phyloP scores from a whole-genome alignment of 2,888 invertebrate species.

The Agrochola macilenta region DNA sequence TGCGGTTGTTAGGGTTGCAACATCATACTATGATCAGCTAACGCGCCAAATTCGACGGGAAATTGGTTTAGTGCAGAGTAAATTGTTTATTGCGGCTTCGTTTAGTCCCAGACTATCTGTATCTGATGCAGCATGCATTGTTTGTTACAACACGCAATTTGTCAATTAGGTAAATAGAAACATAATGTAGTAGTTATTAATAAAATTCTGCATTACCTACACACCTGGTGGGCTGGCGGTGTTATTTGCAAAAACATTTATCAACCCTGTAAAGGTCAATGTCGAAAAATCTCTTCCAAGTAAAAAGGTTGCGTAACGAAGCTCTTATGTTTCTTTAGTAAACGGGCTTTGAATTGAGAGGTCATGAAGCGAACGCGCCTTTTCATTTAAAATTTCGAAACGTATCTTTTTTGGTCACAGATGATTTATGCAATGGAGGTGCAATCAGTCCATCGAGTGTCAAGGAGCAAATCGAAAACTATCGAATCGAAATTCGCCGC shows the following conservation, averaged over 20 bases:
- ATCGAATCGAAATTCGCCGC: constrained; percentile 26
- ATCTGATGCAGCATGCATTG: constrained; percentile 33
- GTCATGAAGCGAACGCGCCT: constrained; percentile 36
- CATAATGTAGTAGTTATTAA: neutral
- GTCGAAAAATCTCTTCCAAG: constrained; percentile 29
- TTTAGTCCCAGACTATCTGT: constrained; percentile 26
- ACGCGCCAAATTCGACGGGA: constrained; percentile 62
- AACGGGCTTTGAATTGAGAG: constrained; percentile 28
- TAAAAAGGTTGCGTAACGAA: constrained; percentile 51
- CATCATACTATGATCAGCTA: constrained; percentile 59
- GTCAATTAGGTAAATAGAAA: constrained; percentile 11
- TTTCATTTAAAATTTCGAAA: constrained; percentile 51
- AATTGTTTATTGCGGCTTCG: constrained; percentile 57
- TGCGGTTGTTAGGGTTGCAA: constrained; percentile 75
- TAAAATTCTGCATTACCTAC: neutral
- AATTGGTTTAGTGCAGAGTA: constrained; percentile 62
- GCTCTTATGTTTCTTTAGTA: constrained; percentile 39
- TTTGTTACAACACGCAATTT: constrained; percentile 29
- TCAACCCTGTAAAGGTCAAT: constrained; percentile 55
- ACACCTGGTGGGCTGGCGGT: neutral
- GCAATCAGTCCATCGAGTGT: constrained; percentile 41
- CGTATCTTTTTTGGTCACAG: constrained; percentile 26
- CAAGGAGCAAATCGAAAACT: constrained; percentile 42
- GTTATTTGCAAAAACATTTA: constrained; percentile 32
- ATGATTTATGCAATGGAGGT: constrained; percentile 54